Base-by-base conservation (phyloP, 2,113 vertebrate species). In the Nothocercus julius region DNA sequence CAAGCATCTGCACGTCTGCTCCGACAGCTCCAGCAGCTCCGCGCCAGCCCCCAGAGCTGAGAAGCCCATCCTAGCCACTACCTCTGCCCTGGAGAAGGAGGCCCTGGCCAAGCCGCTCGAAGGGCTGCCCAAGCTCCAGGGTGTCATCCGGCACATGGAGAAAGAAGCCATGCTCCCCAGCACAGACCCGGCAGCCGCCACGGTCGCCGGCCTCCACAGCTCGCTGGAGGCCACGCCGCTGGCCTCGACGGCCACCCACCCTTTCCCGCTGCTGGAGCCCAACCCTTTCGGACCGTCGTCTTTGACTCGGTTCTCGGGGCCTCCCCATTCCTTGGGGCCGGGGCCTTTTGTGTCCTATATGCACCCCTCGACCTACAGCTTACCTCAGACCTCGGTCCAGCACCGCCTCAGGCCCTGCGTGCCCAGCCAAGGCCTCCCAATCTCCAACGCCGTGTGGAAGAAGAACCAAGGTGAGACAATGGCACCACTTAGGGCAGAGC, bases 1-100 rank as follows among this genome's bases (percentile, higher is more conserved):
- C 97, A 99, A 99, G 91, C 99, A 99, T 96, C 97, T 99, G 54
- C 99, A 99, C 92, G 98, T 99, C 83, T 99, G 99, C 62, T 98
- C 98, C 13, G 99, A 99, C 96, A 98, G 98, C 22, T 56, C 98
- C 58, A 97, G 98, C 69, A 97, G 97, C 93, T 98, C 98, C 5
- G 66, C 93, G 32, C 51, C 95, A 2, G 69, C 95, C 9, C 74
- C 93, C 13, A 93, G 83, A 24, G 15, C 67, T 2, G 87, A 94
- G 61, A 90, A 79, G 27, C 96, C 98, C 3, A 0, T 7, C 59
- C 58, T 44, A 15, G 89, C 83, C 5, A 62, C 96, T 81, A 18
- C 72, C 93, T 84, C 88, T 13, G 53, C 22, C 59, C 82, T 61
- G 56, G 92, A 92, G 62, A 96, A 88, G 90, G 97, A 97, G 40